phyloP scores from a whole-genome alignment of 2,113 vertebrate species.

The Scolopax mira region DNA sequence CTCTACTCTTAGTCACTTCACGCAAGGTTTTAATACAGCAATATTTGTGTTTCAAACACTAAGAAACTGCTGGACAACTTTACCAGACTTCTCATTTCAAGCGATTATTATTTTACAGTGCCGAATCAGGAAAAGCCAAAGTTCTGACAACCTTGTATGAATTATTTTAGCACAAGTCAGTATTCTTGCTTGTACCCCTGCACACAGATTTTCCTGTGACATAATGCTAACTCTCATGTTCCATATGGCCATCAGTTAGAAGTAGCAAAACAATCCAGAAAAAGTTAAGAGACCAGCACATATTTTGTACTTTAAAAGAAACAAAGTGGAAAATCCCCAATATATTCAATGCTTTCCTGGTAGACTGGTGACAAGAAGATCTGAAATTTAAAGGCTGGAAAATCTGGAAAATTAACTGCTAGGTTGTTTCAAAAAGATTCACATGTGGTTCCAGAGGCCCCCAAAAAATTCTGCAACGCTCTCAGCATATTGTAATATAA shows the following conservation, averaged over 20 bases:
- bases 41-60: not conserved
- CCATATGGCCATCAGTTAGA: not conserved
- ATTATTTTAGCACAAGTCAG: not conserved
- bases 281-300: not conserved
- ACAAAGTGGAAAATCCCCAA: not conserved
- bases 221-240: not conserved
- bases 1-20: not conserved
- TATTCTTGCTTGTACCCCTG: not conserved
- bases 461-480: not conserved
- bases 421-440: not conserved
- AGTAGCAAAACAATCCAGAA: not conserved
- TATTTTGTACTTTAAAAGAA: not conserved
- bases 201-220: not conserved
- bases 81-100: not conserved
- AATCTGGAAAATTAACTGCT: not conserved
- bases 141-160: not conserved
- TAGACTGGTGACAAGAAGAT: not conserved
- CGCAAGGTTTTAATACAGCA: not conserved
- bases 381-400: not conserved
- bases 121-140: not conserved
- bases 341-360: not conserved
- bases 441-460: not conserved
- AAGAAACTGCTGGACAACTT: not conserved
- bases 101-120: not conserved
- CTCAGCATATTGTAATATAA: not conserved